phyloP scores from a whole-genome alignment of 1,140 invertebrate species.

The Nymphalis io region DNA sequence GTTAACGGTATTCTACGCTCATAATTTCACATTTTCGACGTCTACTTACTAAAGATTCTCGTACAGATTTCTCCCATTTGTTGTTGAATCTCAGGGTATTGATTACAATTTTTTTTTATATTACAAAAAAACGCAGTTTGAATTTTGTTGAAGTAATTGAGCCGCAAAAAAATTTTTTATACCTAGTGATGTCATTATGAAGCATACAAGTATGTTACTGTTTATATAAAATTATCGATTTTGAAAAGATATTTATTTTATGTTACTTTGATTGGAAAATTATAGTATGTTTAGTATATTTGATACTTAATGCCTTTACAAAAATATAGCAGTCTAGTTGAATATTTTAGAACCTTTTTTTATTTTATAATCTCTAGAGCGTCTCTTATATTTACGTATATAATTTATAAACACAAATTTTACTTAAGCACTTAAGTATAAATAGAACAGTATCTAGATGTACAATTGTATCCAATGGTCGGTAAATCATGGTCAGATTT shows the following conservation, averaged over 20 bases:
- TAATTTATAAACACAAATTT: background rate
- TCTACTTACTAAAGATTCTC: conserved; percentile 33
- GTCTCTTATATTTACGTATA: background rate
- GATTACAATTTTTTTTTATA: too few relatives aligned
- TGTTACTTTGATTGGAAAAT: too few relatives aligned
- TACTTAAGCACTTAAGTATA: background rate
- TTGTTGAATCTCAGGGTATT: background rate
- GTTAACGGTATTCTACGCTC: conserved; percentile 59
- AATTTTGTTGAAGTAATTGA: background rate
- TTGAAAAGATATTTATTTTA: too few relatives aligned
- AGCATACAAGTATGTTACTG: too few relatives aligned
- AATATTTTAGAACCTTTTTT: too few relatives aligned
- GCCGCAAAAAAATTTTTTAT: background rate
- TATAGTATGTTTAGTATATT: too few relatives aligned
- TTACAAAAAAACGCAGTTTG: background rate
- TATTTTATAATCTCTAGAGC: background rate
- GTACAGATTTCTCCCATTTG: conserved; percentile 29
- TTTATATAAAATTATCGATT: too few relatives aligned
- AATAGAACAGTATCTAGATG: background rate
- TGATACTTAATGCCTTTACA: too few relatives aligned
- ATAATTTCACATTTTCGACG: conserved; percentile 42
- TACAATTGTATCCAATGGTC: background rate
- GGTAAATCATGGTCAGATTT: conserved; percentile 30
- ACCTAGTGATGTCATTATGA: too few relatives aligned
- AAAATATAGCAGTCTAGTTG: too few relatives aligned